Evolutionary conservation across 2,797 vertebrate species (phyloP), one percentile per base, ranked within the genome.

Genomic region (Pempheris klunzingeri): DNA sequence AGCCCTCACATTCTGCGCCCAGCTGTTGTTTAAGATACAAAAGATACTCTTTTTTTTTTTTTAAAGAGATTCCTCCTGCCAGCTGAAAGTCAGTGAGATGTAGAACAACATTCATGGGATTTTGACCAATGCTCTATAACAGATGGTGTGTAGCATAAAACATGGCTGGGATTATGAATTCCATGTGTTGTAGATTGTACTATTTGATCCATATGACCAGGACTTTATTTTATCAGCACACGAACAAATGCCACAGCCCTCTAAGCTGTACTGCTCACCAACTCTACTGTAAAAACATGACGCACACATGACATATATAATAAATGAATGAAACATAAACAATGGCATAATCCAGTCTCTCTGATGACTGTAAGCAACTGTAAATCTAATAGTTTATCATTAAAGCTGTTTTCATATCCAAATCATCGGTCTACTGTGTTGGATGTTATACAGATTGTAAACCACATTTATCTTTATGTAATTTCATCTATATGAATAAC

Each of bases 111-210:
- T 28, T 50, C 13, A 24, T 7, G 18, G 22, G 68, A 75, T 63
- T 77, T 53, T 52, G 47, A 71, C 47, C 10, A 2, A 6, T 36
- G 36, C 61, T 41, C 66, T 47, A 18, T 32, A 74, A 71, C 90
- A 92, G 90, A 90, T 87, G 88, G 83, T 70, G 69, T 72, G 69
- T 78, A 81, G 54, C 50, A 83, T 90, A 57, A 83, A 74, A 59
- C 72, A 71, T 60, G 63, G 32, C 62, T 36, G 49, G 79, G 86
- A 90, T 90, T 88, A 92, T 66, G 55, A 60, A 59, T 26, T 72
- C 44, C 77, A 83, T 26, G 50, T 84, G 79, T 66, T 7, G 49
- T 77, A 46, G 66, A 83, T 58, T 80, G 62, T 60, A 22, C 57
- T 12, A 12, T 62, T 53, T 14, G 15, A 77, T 83, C 77, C 78